These are phyloP conservation scores for Dryobota labecula DNA, from an alignment of 2,888 invertebrate species.

Conservation along the genomic window DNA sequence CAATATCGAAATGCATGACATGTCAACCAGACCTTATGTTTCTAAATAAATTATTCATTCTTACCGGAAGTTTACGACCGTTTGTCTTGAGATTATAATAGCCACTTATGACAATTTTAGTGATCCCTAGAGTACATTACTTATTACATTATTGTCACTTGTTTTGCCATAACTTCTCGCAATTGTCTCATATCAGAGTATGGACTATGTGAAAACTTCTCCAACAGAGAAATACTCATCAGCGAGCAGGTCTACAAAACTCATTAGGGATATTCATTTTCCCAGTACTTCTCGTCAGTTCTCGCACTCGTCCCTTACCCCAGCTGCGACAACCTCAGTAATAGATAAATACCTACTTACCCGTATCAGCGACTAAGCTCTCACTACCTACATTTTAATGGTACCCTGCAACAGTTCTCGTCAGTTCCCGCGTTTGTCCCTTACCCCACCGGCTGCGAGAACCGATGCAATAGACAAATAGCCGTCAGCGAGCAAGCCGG, in stretches of 20 bases:
- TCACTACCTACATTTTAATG: neutral
- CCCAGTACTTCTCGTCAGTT: neutral
- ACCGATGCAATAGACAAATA: conserved; percentile 77
- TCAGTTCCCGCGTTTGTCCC: conserved; percentile 16
- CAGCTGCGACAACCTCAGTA: conserved; percentile 59
- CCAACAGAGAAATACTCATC: neutral
- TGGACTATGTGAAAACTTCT: neutral
- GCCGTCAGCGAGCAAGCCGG: conserved; percentile 71
- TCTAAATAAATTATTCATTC: neutral
- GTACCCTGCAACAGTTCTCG: neutral
- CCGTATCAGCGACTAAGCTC: conserved; percentile 67
- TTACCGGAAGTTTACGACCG: neutral
- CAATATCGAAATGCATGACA: too few relatives aligned
- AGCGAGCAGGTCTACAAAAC: neutral
- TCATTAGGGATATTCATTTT: neutral
- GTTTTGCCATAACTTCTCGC: neutral
- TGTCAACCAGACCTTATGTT: neutral
- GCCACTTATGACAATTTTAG: neutral
- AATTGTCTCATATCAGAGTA: neutral
- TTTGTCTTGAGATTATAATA: neutral
- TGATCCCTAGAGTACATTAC: neutral
- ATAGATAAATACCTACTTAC: conserved; percentile 75
- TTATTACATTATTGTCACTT: too few relatives aligned
- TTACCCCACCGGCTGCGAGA: conserved; percentile 41
- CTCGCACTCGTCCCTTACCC: conserved; percentile 19